Evolutionary conservation across 1,140 invertebrate species (phyloP).

Genomic region (Cotesia typhae): DNA sequence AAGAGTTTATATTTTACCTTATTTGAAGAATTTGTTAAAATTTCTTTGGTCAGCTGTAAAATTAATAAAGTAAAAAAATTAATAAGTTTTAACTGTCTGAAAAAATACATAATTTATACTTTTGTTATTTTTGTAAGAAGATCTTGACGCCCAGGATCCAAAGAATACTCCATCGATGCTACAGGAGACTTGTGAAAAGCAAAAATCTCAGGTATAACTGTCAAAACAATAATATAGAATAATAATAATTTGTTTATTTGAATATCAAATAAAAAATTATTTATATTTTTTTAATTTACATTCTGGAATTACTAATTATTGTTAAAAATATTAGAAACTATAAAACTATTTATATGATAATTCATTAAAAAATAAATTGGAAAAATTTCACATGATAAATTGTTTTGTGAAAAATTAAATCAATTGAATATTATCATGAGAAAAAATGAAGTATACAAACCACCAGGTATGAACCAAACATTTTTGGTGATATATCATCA

Average conservation of each 20-base stretch:
- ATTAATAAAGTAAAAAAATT: too few species aligned
- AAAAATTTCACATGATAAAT: constrained; percentile 1
- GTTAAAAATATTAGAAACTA: constrained; percentile 5
- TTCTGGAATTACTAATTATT: background rate
- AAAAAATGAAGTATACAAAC: constrained; percentile 4
- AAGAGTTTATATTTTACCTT: too few species aligned
- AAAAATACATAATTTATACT: too few species aligned
- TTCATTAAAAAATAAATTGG: background rate
- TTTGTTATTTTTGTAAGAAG: constrained; percentile 2
- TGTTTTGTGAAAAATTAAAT: background rate
- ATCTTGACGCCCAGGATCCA: background rate
- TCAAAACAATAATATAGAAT: too few species aligned
- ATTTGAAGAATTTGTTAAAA: too few species aligned
- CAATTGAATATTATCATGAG: background rate
- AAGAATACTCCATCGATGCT: too few species aligned
- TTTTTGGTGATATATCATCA: constrained; percentile 15
- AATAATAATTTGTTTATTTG: too few species aligned
- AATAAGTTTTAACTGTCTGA: background rate
- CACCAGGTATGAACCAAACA: constrained; percentile 1
- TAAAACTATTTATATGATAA: background rate
- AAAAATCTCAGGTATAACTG: too few species aligned
- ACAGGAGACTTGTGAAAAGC: too few species aligned
- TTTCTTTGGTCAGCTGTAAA: too few species aligned
- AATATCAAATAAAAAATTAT: constrained; percentile 9
- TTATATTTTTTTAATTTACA: background rate